phyloP scores from a whole-genome alignment of 2,888 invertebrate species.

The Atrina japonica region DNA sequence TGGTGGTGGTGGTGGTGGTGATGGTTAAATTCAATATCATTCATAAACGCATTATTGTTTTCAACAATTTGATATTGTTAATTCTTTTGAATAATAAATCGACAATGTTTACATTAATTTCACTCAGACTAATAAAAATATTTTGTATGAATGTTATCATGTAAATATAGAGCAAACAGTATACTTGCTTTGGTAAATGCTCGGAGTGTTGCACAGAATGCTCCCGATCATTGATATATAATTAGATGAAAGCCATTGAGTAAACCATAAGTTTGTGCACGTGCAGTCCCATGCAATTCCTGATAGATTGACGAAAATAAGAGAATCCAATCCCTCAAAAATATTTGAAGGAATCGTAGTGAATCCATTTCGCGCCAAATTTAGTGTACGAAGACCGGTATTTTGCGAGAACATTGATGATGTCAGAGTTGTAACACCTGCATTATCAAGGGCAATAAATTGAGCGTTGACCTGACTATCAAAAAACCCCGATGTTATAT shows the following conservation, averaged over 20 bases:
- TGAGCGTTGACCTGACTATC: not conserved
- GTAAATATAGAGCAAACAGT: too few relatives aligned
- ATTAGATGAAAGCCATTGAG: slow-evolving; percentile 22
- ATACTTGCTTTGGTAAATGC: slow-evolving; percentile 19
- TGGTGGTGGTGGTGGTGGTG: too few relatives aligned
- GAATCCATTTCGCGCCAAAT: slow-evolving; percentile 19
- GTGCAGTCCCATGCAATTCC: slow-evolving; percentile 24
- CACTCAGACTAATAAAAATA: too few relatives aligned
- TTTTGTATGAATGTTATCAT: too few relatives aligned
- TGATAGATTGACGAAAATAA: slow-evolving; percentile 18
- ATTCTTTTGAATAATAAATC: too few relatives aligned
- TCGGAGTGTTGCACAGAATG: slow-evolving; percentile 12
- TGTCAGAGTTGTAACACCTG: not conserved
- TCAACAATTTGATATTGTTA: too few relatives aligned
- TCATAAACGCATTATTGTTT: too few relatives aligned
- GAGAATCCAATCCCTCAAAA: slow-evolving; percentile 11
- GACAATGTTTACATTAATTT: too few relatives aligned
- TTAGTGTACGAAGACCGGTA: slow-evolving; percentile 10
- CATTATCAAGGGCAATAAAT: slow-evolving; percentile 20
- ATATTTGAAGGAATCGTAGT: slow-evolving; percentile 8
- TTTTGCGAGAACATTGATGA: slow-evolving; percentile 15
- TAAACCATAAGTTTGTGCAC: slow-evolving; percentile 16
- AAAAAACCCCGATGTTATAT: slow-evolving; percentile 15
- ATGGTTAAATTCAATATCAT: too few relatives aligned
- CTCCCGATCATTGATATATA: slow-evolving; percentile 15